Percentiles rank a stretch among this genome's conserved stretches.
phyloP scores from a whole-genome alignment of 2,888 invertebrate genomes.

The Pseudeuparius sepicola region DNA sequence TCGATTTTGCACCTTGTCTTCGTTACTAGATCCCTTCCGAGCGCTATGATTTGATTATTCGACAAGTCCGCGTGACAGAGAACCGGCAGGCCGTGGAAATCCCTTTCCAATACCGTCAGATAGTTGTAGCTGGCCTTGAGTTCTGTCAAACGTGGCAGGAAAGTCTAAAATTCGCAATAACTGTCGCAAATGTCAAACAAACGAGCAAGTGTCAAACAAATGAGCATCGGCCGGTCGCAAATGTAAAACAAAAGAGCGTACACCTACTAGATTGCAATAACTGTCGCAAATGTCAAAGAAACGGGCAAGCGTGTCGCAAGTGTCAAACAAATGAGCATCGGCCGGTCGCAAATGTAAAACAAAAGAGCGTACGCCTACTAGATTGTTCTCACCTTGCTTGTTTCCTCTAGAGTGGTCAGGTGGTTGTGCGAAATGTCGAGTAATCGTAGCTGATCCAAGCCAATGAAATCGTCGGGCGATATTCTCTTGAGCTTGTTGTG shows the following conservation, averaged over 20 bases:
- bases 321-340: not conserved
- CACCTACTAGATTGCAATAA: conserved; percentile 5
- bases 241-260: not conserved
- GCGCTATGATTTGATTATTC: conserved; percentile 61
- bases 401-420: conserved; percentile 67
- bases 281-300: not conserved
- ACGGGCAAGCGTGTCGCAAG: not conserved
- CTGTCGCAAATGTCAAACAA: not conserved
- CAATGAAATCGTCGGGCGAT: conserved; percentile 67
- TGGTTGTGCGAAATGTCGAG: conserved; percentile 72
- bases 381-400: conserved; percentile 56
- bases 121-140: conserved; percentile 69
- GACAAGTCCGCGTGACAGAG: conserved; percentile 73
- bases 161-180: conserved; percentile 50
- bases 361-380: not conserved
- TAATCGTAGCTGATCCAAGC: conserved; percentile 60
- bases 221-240: not conserved
- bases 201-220: not conserved
- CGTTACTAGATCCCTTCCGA: conserved; percentile 65
- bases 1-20: conserved; percentile 73
- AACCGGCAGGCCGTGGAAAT: conserved; percentile 73
- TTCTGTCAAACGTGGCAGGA: conserved; percentile 65
- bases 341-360: not conserved
- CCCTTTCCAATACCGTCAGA: conserved; percentile 62
- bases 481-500: conserved; percentile 65